Evolutionary conservation across 2,888 invertebrate genomes (phyloP), one percentile per base, ranked within the genome.

Genomic region (Cenopis cana): DNA sequence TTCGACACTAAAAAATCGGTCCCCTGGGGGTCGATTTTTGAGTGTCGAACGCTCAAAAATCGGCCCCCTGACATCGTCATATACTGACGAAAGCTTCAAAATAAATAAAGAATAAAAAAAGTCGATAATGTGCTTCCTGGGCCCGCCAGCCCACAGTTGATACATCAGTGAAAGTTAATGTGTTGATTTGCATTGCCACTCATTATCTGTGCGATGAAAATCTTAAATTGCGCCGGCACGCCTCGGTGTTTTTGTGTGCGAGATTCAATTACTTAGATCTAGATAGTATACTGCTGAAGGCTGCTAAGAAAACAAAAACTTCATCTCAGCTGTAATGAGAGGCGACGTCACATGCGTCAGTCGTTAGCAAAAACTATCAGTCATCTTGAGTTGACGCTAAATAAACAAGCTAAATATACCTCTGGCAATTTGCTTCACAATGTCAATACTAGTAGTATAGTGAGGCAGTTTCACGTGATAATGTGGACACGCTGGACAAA

Each of bases 91-190:
- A n/a, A n/a, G n/a, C n/a, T n/a, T n/a, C n/a, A n/a, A n/a, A n/a
- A n/a, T n/a, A n/a, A n/a, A n/a, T n/a, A n/a, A n/a, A n/a, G n/a
- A n/a, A n/a, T n/a, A n/a, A n/a, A n/a, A n/a, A n/a, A 74, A 74
- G 78, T 81, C 84, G 85, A 83, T 85, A 82, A 82, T 82, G 78
- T 84, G 76, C 85, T 89, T 89, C 88, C 89, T n/a, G n/a, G n/a
- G n/a, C n/a, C n/a, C n/a, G 89, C 88, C 89, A 89, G 76, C 82
- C 76, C 78, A 78, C 79, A 82, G 82, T 78, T 77, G 79, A 81
- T 81, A 82, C 78, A 84, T 74, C 80, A 91, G 92, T 90, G 93
- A 93, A 93, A 93, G 93, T 92, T 87, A 87, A 88, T 82, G 78
- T 86, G 86, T 82, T 82, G 85, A 88, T 89, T 90, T 85, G 87